Evolutionary conservation across 2,113 vertebrate genomes (phyloP), one percentile per base, ranked within the genome.

Genomic region (Butastur rufipennis): DNA sequence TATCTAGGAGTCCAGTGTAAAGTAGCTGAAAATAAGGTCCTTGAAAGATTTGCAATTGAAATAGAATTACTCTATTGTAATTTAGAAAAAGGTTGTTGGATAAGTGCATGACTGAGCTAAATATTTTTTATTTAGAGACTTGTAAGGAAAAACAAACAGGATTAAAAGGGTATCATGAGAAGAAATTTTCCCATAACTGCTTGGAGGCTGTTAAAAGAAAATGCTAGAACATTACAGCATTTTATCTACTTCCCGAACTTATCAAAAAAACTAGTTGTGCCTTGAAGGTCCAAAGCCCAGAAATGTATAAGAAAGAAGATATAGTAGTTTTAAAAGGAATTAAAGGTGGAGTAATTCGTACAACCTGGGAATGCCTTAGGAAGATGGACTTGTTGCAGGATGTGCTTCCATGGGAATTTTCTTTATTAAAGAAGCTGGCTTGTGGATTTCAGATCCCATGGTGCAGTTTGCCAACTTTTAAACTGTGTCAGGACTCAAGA

Each of bases 141-240:
- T 55, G 5, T 50, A 71, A 50, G 15, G 50, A 48, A 67, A 79
- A 75, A 1, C 38, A 88, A 59, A 42, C 6, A 55, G n/a, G 22
- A 50, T 82, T 67, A n/a, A 83, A 70, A 66, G 6, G 8, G 8
- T 40, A 48, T 56, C 3, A 27, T 7, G 11, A 45, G 16, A 62
- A 71, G 13, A 43, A 11, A 5, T 20, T 27, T 43, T 80, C 53
- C 38, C 2, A 29, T 31, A 55, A 79, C 45, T 22, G 16, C 15
- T 71, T 90, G 18, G 53, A 66, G 29, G 40, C 2, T 75, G 9
- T 52, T 68, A 31, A 56, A 71, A n/a, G 31, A 67, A 42, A 63
- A 72, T 3, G 1, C 13, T 50, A 66, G 19, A 40, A 4, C 10
- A 16, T 14, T 11, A 34, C 1, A 3, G 17, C 36, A 10, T 20